Evolutionary conservation across 2,113 vertebrate species (phyloP).

Genomic region (Sander lucioperca): DNA sequence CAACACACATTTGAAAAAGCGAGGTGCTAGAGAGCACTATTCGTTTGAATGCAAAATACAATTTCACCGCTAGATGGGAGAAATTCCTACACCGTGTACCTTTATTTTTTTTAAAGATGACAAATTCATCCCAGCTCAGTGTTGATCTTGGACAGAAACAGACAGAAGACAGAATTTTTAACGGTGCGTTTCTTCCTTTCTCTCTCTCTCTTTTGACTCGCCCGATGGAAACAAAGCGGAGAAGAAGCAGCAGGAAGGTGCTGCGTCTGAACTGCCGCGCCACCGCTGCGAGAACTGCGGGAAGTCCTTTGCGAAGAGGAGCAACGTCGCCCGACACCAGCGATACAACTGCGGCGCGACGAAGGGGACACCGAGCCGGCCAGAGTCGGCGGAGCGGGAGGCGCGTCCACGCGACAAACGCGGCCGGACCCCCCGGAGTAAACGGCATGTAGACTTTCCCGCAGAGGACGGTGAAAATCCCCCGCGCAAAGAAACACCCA

Average conservation of each 20-base stretch:
- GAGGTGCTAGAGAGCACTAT: no score
- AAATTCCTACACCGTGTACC: no score
- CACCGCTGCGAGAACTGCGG: conserved; percentile 31
- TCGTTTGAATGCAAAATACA: no score
- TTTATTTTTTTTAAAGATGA: neutral
- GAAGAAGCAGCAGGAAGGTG: neutral
- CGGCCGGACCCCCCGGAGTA: no score
- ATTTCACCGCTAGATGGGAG: no score
- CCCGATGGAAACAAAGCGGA: neutral
- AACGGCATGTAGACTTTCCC: no score
- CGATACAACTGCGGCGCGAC: neutral
- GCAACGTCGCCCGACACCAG: conserved; percentile 32
- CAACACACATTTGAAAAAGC: no score
- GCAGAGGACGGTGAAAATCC: no score
- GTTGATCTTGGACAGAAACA: no score
- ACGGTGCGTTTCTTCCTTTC: neutral
- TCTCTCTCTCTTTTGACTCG: neutral
- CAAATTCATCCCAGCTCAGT: neutral
- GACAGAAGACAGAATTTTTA: neutral
- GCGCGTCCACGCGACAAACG: no score
- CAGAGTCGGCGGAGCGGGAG: neutral
- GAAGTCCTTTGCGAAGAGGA: conserved; percentile 14
- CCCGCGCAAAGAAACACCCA: no score
- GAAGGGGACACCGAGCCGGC: rapidly evolving
- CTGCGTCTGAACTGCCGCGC: neutral